Conservation (phyloP, 2,797 vertebrate species). For the Heteromormyrus szaboi region DNA sequence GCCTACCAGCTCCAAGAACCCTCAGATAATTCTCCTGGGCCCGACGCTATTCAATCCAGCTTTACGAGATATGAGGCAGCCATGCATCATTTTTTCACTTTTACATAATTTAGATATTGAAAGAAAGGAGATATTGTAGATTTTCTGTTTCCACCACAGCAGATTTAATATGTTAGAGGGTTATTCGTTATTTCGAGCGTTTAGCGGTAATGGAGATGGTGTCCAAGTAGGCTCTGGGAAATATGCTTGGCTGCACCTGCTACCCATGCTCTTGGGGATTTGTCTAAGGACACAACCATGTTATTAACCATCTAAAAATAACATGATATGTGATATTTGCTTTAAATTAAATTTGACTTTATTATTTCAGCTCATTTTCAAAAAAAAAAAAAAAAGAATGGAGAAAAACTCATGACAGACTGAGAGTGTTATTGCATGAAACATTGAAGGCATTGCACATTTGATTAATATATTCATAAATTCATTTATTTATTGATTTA, state of each 20-base stretch:
- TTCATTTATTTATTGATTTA: not conserved
- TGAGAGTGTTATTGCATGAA: not conserved
- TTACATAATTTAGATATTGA: not conserved
- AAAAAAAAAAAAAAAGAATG: not conserved
- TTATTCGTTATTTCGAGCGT: not conserved
- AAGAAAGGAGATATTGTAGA: not conserved
- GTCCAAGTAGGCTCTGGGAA: not conserved
- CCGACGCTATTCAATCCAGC: not conserved
- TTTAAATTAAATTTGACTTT: not conserved
- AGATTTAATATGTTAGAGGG: not conserved
- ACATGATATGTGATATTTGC: not conserved
- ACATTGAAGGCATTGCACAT: not conserved
- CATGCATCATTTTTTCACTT: not conserved
- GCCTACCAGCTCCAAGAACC: not conserved
- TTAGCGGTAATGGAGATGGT: not conserved
- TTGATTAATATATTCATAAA: not conserved
- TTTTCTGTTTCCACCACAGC: not conserved
- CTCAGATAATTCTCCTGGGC: not conserved
- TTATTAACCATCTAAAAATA: not conserved
- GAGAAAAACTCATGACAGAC: not conserved
- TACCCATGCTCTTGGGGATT: not conserved
- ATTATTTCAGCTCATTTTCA: not conserved
- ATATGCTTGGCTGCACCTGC: not conserved
- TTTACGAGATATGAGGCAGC: not conserved
- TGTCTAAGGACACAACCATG: conserved; percentile 1